Conservation (phyloP, 1,140 invertebrate species). For the Anadara kagoshimensis region DNA sequence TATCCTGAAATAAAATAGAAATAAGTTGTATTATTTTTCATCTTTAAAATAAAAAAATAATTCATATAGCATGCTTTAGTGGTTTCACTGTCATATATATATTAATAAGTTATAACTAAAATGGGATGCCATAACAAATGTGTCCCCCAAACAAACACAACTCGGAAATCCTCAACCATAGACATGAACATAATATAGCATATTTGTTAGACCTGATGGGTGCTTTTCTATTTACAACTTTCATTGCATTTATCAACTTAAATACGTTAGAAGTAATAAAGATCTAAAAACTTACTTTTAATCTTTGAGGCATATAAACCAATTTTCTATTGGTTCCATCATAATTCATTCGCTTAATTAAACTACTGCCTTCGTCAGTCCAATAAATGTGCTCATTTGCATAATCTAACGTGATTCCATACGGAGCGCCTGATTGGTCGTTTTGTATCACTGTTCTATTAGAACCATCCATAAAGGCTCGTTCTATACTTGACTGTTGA, state of each 20-base stretch:
- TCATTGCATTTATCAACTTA: too few species aligned
- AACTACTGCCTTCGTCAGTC: slow-evolving; percentile 79
- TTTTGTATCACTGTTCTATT: slow-evolving; percentile 80
- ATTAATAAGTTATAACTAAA: neutral
- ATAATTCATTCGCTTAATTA: slow-evolving; percentile 94
- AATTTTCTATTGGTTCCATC: slow-evolving; percentile 79
- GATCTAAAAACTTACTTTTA: neutral
- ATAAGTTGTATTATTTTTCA: slow-evolving; percentile 11
- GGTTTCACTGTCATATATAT: neutral
- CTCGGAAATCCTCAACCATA: too few species aligned
- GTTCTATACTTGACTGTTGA: slow-evolving; percentile 84
- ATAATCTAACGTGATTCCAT: slow-evolving; percentile 82
- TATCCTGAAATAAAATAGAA: slow-evolving; percentile 51
- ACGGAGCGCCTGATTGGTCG: slow-evolving; percentile 97
- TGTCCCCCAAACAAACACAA: neutral
- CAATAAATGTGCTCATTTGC: slow-evolving; percentile 84
- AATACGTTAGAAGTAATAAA: too few species aligned
- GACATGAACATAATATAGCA: too few species aligned
- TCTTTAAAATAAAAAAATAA: slow-evolving; percentile 2
- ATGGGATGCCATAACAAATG: neutral
- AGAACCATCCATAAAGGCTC: slow-evolving; percentile 89
- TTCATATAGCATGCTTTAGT: neutral
- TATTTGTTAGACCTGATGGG: neutral
- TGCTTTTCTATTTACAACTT: too few species aligned
- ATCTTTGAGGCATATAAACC: neutral